Conservation (phyloP, 1,140 invertebrate genomes). For the Trachelipus rathkii region DNA sequence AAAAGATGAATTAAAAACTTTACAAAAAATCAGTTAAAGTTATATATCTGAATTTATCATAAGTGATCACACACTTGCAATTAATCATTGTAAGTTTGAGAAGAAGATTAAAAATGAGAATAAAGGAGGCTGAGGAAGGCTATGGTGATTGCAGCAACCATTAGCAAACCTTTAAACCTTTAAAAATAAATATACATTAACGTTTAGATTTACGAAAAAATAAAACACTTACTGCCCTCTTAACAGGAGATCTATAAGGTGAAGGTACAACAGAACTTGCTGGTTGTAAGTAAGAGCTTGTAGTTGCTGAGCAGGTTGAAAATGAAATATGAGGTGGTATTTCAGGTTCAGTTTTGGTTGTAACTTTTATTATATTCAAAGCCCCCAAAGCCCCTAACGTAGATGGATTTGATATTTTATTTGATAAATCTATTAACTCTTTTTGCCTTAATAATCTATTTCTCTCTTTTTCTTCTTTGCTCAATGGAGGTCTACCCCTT, state of each 20-base stretch:
- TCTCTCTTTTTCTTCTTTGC: slow-evolving; percentile 21
- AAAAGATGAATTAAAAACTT: too few species aligned
- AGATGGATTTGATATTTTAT: neutral
- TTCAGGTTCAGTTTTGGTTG: neutral
- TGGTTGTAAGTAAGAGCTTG: neutral
- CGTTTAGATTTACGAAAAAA: too few species aligned
- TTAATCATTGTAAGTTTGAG: too few species aligned
- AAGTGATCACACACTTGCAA: too few species aligned
- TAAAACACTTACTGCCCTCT: neutral
- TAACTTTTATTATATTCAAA: neutral
- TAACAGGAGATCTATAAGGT: slow-evolving; percentile 6
- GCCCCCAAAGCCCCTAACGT: neutral
- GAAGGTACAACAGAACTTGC: neutral
- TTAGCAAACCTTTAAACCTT: too few species aligned
- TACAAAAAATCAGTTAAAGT: too few species aligned
- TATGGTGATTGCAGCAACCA: too few species aligned
- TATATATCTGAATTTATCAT: too few species aligned
- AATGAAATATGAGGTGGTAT: neutral
- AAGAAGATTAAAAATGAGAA: too few species aligned
- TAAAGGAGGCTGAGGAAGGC: too few species aligned
- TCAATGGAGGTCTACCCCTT: slow-evolving; percentile 24
- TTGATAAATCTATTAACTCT: neutral
- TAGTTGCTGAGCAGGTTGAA: neutral
- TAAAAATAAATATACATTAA: too few species aligned
- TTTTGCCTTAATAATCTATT: slow-evolving; percentile 18